phyloP scores from a whole-genome alignment of 2,888 invertebrate genomes.

The Melolontha melolontha region DNA sequence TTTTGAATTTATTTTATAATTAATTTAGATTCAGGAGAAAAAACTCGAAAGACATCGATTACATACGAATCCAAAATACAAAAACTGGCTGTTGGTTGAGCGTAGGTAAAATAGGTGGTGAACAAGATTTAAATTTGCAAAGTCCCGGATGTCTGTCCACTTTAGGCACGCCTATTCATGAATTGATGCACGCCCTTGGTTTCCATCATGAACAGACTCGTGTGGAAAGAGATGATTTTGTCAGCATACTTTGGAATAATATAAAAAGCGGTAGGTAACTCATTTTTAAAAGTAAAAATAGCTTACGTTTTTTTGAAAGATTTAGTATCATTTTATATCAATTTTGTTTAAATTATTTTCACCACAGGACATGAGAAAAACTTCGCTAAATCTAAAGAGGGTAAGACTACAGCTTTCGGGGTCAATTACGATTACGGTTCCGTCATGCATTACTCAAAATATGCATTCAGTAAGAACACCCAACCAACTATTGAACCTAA shows the following conservation, averaged over 20 bases:
- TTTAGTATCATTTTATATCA: constrained; percentile 1
- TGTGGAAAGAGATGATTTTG: constrained; percentile 78
- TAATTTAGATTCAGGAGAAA: constrained; percentile 72
- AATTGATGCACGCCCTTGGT: constrained; percentile 83
- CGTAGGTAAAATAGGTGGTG: constrained; percentile 77
- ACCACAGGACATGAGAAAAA: constrained; percentile 73
- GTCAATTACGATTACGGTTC: constrained; percentile 83
- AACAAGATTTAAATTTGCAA: constrained; percentile 81
- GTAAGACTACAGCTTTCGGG: constrained; percentile 73
- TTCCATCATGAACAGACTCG: constrained; percentile 88
- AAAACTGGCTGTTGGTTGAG: constrained; percentile 86
- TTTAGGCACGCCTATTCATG: constrained; percentile 82
- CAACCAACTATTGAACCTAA: constrained; percentile 72
- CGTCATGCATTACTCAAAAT: constrained; percentile 86
- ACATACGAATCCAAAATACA: constrained; percentile 76
- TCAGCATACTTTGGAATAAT: constrained; percentile 76
- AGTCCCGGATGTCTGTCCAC: constrained; percentile 78
- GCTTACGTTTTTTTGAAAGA: background rate
- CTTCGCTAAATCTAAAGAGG: constrained; percentile 75
- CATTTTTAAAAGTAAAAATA: background rate
- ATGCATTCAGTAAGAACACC: constrained; percentile 80
- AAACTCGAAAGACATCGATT: constrained; percentile 72
- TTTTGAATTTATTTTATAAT: too few relatives aligned
- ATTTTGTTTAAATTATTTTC: constrained; percentile 16
- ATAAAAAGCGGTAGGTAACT: constrained; percentile 64